Evolutionary conservation across 2,113 vertebrate genomes (phyloP).

Genomic region (Mixornis gularis): DNA sequence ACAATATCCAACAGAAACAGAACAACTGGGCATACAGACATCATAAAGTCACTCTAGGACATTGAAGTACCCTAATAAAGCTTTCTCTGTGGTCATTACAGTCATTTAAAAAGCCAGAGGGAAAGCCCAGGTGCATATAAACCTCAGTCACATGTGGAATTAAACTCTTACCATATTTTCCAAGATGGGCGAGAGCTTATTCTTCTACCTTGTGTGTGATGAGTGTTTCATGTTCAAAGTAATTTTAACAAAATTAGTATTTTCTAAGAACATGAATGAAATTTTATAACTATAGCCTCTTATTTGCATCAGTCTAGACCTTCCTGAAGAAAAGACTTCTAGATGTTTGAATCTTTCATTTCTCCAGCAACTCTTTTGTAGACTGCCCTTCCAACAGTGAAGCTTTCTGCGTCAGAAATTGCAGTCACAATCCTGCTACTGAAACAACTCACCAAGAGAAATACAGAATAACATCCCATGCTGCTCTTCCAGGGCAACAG

Average conservation of each 20-base stretch:
- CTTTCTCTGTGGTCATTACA: neutral
- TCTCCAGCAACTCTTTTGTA: neutral
- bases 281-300: neutral
- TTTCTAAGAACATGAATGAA: neutral
- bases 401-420: neutral
- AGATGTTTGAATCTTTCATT: neutral
- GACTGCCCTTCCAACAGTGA: neutral
- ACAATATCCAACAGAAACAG: neutral
- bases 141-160: neutral
- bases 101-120: neutral
- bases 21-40: neutral
- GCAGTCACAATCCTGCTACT: neutral
- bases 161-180: neutral
- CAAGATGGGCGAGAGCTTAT: fast-evolving
- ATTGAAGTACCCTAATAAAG: neutral
- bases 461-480: neutral
- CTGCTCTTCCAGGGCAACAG: neutral
- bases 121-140: neutral
- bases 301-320: neutral
- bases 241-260: neutral
- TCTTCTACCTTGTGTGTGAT: neutral
- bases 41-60: neutral
- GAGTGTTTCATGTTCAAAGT: neutral
- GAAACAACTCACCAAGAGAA: neutral
- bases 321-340: neutral